Evolutionary conservation across 2,797 vertebrate species (phyloP).

Genomic region (Arrhamphus sclerolepis): DNA sequence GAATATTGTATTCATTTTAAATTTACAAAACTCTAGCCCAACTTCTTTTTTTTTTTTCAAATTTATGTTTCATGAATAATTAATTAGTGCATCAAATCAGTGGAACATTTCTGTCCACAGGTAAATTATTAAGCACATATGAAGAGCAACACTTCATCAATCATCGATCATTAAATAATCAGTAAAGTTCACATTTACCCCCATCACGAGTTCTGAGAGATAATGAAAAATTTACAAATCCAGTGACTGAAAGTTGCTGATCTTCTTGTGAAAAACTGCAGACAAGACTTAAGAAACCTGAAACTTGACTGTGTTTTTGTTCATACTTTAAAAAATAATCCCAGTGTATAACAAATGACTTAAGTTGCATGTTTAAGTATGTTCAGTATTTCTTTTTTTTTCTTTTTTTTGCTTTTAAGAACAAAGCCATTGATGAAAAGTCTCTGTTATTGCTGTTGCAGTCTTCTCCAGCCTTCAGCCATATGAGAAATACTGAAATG

Average conservation of each 20-base stretch:
- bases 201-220: not conserved
- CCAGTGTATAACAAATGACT: conserved; percentile 34
- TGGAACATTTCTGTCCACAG: conserved; percentile 1
- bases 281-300: conserved; percentile 5
- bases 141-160: not conserved
- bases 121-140: not conserved
- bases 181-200: not conserved
- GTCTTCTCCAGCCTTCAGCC: conserved; percentile 36
- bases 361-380: conserved; percentile 60
- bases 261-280: not conserved
- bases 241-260: not conserved
- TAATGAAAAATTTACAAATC: conserved; percentile 4
- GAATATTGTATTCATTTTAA: conserved; percentile 18
- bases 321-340: conserved; percentile 23
- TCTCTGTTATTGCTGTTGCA: conserved; percentile 53
- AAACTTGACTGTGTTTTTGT: conserved; percentile 27
- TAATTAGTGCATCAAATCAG: conserved; percentile 5
- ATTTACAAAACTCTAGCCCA: no score
- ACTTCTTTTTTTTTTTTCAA: not conserved
- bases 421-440: conserved; percentile 30
- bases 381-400: conserved; percentile 13
- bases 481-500: conserved; percentile 25
- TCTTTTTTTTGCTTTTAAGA: conserved; percentile 35
- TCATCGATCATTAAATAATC: not conserved
- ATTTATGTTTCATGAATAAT: not conserved